Percentiles rank a stretch among this genome's conserved stretches.
Evolutionary conservation across 2,888 invertebrate genomes (phyloP).

Genomic region (Pterostichus madidus): DNA sequence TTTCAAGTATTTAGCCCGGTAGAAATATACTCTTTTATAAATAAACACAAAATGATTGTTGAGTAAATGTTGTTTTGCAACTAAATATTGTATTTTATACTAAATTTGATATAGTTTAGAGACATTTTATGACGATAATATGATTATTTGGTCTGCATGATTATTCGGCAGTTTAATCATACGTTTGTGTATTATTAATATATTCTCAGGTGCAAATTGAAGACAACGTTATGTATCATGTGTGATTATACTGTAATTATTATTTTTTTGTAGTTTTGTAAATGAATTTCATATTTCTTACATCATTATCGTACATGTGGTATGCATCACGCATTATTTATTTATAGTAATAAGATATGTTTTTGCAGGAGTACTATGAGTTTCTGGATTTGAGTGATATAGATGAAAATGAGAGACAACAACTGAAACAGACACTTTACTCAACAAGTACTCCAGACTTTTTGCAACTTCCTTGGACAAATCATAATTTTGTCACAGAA

Average conservation of each 20-base stretch:
- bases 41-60: neutral
- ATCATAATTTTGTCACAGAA: slow-evolving; percentile 55
- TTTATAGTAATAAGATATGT: slow-evolving; percentile 13
- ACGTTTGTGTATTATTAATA: neutral
- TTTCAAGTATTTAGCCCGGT: slow-evolving; percentile 37
- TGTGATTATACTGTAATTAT: neutral
- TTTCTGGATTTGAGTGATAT: slow-evolving; percentile 88
- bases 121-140: neutral
- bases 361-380: slow-evolving; percentile 75
- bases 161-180: slow-evolving; percentile 55
- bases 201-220: neutral
- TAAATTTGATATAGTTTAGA: neutral
- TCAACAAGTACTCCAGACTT: slow-evolving; percentile 65
- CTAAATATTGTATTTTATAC: neutral
- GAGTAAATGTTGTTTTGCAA: neutral
- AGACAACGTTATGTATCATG: neutral
- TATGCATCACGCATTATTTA: slow-evolving; percentile 1
- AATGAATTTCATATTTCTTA: slow-evolving; percentile 25
- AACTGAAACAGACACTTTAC: slow-evolving; percentile 60
- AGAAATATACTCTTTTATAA: slow-evolving; percentile 1
- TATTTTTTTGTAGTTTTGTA: neutral
- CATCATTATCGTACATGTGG: slow-evolving; percentile 30
- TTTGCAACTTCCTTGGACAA: slow-evolving; percentile 65
- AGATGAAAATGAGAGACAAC: slow-evolving; percentile 82
- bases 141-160: slow-evolving; percentile 37